Evolutionary conservation across 30 jellyfish, hydroid and myxozoan genomes (phyloP).

Genomic region (Hydra vulgaris): DNA sequence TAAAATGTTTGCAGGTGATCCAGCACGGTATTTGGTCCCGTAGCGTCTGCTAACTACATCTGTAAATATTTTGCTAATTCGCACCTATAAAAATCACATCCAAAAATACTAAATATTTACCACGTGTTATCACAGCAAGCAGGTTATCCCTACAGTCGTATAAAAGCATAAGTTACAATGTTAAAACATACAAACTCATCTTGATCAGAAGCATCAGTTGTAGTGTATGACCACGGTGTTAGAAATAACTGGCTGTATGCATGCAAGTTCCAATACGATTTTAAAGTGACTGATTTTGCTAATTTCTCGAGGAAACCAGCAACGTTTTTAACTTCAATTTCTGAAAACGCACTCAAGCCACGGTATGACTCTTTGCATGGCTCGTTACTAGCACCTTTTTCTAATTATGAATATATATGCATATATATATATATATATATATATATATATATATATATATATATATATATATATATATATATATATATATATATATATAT

Average conservation of each 20-base stretch:
- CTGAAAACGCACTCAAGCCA: slow-evolving; percentile 82
- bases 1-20: background rate
- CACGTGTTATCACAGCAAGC: too few relatives aligned
- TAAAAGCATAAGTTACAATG: too few relatives aligned
- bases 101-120: too few relatives aligned
- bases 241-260: slow-evolving; percentile 93
- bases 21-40: slow-evolving; percentile 6
- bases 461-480: too few relatives aligned
- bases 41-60: background rate
- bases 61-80: background rate
- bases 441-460: too few relatives aligned
- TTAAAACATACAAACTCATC: slow-evolving; percentile 58
- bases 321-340: slow-evolving; percentile 63
- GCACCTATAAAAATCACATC: background rate
- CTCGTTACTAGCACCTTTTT: slow-evolving; percentile 60
- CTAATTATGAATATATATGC: slow-evolving; percentile 23
- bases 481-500: too few relatives aligned
- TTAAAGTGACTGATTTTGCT: slow-evolving; percentile 21
- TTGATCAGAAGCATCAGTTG: slow-evolving; percentile 38
- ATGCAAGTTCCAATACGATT: slow-evolving; percentile 80
- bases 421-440: too few relatives aligned
- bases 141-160: too few relatives aligned
- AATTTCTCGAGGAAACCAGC: slow-evolving; percentile 40
- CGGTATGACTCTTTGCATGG: slow-evolving; percentile 81
- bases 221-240: slow-evolving; percentile 97